Evolutionary conservation across 2,888 invertebrate species (phyloP).

Genomic region (Desoria tigrina): DNA sequence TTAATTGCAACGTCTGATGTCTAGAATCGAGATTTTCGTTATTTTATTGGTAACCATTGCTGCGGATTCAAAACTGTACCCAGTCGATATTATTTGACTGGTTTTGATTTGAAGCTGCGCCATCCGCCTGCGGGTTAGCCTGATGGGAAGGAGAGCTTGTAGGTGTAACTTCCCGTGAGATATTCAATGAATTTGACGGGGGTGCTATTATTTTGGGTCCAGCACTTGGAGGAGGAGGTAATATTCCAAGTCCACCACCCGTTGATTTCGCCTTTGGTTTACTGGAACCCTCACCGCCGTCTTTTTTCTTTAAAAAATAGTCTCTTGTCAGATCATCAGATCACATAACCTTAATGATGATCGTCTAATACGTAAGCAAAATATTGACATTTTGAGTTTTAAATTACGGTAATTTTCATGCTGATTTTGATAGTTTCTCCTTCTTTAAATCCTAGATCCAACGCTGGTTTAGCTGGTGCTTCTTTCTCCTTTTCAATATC

Average conservation of each 20-base stretch:
- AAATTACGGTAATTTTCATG: slow-evolving; percentile 90
- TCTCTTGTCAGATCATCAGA: not conserved
- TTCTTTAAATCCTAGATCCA: slow-evolving; percentile 97
- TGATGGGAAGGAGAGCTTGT: slow-evolving; percentile 54
- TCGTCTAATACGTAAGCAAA: not conserved
- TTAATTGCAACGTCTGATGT: too few species aligned
- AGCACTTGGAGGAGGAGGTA: slow-evolving; percentile 82
- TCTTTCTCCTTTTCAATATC: slow-evolving; percentile 69
- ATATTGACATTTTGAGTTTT: not conserved
- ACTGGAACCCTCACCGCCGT: slow-evolving; percentile 73
- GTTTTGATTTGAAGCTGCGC: slow-evolving; percentile 35
- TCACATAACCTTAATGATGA: too few species aligned
- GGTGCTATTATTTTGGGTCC: slow-evolving; percentile 68
- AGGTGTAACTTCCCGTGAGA: slow-evolving; percentile 63
- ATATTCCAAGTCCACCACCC: slow-evolving; percentile 60
- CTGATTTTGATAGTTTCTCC: slow-evolving; percentile 99
- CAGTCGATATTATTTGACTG: slow-evolving; percentile 52
- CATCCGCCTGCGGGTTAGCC: slow-evolving; percentile 34
- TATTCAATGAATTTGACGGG: slow-evolving; percentile 66
- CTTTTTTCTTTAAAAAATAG: slow-evolving; percentile 71
- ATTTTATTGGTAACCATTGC: not conserved
- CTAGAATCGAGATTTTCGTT: not conserved
- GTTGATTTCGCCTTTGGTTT: slow-evolving; percentile 66
- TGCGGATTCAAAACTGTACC: slow-evolving; percentile 54
- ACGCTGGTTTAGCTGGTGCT: slow-evolving; percentile 67